Evolutionary conservation across 2,888 invertebrate species (phyloP), one percentile per base, ranked within the genome.

Genomic region (Antheraea assamensis): DNA sequence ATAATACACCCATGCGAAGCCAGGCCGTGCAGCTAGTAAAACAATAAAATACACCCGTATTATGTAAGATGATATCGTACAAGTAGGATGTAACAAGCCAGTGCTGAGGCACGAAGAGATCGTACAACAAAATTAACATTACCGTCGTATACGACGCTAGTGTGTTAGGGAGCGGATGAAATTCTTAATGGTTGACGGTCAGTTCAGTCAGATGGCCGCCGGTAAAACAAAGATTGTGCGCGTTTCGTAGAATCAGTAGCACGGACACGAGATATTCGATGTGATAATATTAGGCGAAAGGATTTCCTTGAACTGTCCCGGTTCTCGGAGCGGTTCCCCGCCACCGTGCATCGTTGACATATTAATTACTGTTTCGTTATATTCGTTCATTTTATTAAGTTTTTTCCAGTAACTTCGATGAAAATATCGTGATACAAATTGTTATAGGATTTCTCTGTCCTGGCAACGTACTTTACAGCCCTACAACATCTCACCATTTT

Each of bases 271-370:
- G 89, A 90, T 89, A 90, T 91, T 92, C 92, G 90, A 87, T 81
- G 86, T 87, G 90, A 92, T 91, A 92, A 93, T 92, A 92, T 93
- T 92, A 91, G 92, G 88, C 85, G 78, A 84, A 84, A 78, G 84
- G 83, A 78, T 85, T 92, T 93, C 92, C 86, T 79, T 88, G 93
- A 92, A 92, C 72, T 80, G 83, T 76, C 72, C 21, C 31, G 24
- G 35, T 72, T 70, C 66, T 72, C 15, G 52, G 52, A 72, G 66
- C 31, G 72, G 42, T 52, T 68, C 17, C 3, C 15, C 35, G 35
- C 21, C 35, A 0, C 15, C 3, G 30, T 4, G 30, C 64, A 47
- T 55, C 70, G 55, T 42, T 58, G 47, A 73, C 73, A 73, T 88
- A 88, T 90, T 90, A 88, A 90, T 90, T 90, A 87, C 87, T 83